phyloP scores from a whole-genome alignment of 30 jellyfish, hydroid and myxozoan species.

The Chrysaora quinquecirrha region DNA sequence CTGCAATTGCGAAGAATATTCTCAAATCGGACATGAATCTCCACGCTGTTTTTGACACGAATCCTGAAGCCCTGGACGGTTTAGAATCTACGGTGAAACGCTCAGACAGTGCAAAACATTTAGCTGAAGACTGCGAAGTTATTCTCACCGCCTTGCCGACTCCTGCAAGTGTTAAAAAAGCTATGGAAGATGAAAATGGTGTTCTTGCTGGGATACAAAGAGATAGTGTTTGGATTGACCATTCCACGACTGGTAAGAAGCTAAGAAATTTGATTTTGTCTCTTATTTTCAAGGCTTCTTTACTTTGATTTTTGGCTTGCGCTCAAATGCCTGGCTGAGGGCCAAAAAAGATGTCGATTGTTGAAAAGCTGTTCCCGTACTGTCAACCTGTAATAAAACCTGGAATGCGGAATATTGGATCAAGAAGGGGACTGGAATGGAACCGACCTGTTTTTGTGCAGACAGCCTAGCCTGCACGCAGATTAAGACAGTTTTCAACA shows the following conservation, averaged over 20 bases:
- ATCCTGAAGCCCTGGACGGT: slow-evolving; percentile 24
- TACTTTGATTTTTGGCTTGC: too few species aligned
- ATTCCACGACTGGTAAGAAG: slow-evolving; percentile 61
- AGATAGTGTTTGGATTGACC: slow-evolving; percentile 65
- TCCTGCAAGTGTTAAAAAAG: slow-evolving; percentile 51
- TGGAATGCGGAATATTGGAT: too few species aligned
- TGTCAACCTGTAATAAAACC: too few species aligned
- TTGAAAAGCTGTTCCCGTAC: too few species aligned
- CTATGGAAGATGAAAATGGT: slow-evolving; percentile 58
- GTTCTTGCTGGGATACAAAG: slow-evolving; percentile 50
- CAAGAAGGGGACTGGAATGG: too few species aligned
- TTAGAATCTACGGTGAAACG: background rate
- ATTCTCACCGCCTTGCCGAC: slow-evolving; percentile 76
- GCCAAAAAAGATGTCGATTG: too few species aligned
- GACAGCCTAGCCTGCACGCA: too few species aligned
- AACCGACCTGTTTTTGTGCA: too few species aligned
- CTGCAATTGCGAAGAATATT: slow-evolving; percentile 47
- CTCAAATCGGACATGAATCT: slow-evolving; percentile 17
- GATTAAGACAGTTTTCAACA: too few species aligned
- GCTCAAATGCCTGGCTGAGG: too few species aligned
- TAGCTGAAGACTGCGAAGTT: slow-evolving; percentile 57
- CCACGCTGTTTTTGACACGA: slow-evolving; percentile 50
- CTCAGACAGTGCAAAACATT: slow-evolving; percentile 34
- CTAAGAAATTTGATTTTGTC: too few species aligned
- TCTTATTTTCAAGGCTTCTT: too few species aligned